These are phyloP conservation scores for Anguilla pacifica DNA, from an alignment of 2,797 vertebrate genomes.

Conservation along the genomic window DNA sequence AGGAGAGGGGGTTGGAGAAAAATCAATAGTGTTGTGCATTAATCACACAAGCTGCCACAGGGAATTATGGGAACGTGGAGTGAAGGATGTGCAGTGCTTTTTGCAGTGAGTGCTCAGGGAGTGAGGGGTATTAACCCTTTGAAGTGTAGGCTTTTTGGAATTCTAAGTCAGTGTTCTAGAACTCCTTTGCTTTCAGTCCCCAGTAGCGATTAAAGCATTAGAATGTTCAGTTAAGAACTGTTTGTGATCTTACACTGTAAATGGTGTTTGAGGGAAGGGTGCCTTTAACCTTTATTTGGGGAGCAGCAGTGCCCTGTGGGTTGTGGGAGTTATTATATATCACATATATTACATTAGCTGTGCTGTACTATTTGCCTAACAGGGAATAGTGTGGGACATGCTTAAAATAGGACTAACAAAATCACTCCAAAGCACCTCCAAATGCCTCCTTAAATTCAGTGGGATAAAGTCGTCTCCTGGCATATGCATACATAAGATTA, in stretches of 20 bases:
- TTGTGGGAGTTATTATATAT: slow-evolving; percentile 41
- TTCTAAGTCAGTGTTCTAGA: too few species aligned
- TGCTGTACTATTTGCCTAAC: slow-evolving; percentile 20
- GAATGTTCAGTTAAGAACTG: too few species aligned
- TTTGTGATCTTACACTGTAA: slow-evolving; percentile 20
- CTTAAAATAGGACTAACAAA: slow-evolving; percentile 31
- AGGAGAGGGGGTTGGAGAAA: slow-evolving; percentile 56
- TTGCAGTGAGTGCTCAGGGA: slow-evolving; percentile 64
- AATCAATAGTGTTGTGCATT: slow-evolving; percentile 91
- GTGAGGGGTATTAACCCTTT: slow-evolving; percentile 53
- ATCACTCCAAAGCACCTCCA: too few species aligned
- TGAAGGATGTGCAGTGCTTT: slow-evolving; percentile 73
- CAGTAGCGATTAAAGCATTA: too few species aligned
- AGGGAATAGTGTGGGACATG: slow-evolving; percentile 59
- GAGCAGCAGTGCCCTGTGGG: slow-evolving; percentile 36
- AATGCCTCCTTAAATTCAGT: too few species aligned
- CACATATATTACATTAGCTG: slow-evolving; percentile 61
- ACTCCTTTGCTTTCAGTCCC: too few species aligned
- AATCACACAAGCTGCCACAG: slow-evolving; percentile 85
- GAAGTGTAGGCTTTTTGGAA: too few species aligned
- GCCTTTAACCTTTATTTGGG: slow-evolving; percentile 46
- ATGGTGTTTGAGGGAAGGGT: slow-evolving; percentile 62
- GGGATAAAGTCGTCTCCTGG: too few species aligned
- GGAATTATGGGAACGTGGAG: slow-evolving; percentile 82
- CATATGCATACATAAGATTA: too few species aligned